Conservation (phyloP, 2,888 invertebrate genomes). For the Ptychoptera albimana region DNA sequence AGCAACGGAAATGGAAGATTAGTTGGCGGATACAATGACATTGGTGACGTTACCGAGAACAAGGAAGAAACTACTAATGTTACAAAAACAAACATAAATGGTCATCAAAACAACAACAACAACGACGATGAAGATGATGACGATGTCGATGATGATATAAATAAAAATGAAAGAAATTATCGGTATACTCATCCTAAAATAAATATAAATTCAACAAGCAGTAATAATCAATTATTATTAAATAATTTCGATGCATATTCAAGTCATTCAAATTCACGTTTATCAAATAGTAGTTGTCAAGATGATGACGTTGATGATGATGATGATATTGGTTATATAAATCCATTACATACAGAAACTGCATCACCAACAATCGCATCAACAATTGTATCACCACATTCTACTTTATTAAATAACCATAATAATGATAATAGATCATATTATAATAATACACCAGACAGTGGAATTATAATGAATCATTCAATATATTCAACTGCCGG, state of each 20-base stretch:
- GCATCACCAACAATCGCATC: too few relatives aligned
- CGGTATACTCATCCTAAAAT: not conserved
- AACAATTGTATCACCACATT: too few relatives aligned
- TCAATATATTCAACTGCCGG: constrained; percentile 12
- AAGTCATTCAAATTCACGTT: constrained; percentile 19
- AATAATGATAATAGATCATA: constrained; percentile 4
- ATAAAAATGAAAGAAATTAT: not conserved
- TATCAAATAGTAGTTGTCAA: constrained; percentile 17
- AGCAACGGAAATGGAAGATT: too few relatives aligned
- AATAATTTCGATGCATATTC: constrained; percentile 15
- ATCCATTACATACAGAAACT: too few relatives aligned
- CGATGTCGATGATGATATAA: not conserved
- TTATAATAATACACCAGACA: constrained; percentile 17
- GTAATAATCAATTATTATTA: constrained; percentile 1
- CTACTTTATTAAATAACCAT: constrained; percentile 1
- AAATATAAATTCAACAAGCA: not conserved
- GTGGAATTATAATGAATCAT: constrained; percentile 17
- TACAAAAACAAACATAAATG: too few relatives aligned
- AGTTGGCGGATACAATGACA: too few relatives aligned
- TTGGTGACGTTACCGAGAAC: too few relatives aligned
- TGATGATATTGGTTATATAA: too few relatives aligned
- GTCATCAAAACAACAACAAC: constrained; percentile 13
- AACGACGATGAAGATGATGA: not conserved
- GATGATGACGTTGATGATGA: constrained; percentile 12
- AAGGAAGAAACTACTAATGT: too few relatives aligned